Evolutionary conservation across 2,797 vertebrate species (phyloP).

Genomic region (Malurus leucopterus): DNA sequence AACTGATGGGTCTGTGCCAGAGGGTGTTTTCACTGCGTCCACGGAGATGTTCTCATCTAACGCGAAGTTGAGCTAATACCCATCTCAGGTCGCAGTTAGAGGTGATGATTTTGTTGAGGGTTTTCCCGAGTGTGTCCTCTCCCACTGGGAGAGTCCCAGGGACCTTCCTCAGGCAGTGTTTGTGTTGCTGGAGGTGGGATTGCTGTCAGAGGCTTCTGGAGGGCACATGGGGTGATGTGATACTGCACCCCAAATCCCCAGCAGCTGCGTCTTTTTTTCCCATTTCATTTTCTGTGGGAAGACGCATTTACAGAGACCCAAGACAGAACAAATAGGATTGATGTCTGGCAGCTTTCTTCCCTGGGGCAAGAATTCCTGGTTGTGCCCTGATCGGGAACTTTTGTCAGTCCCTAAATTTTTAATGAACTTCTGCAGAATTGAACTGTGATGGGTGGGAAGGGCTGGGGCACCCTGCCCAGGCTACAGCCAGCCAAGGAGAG

Average conservation of each 20-base stretch:
- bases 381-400: fast-evolving
- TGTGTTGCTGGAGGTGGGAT: neutral
- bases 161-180: neutral
- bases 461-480: neutral
- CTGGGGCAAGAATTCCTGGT: neutral
- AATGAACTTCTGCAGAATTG: neutral
- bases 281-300: neutral
- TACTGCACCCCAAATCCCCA: neutral
- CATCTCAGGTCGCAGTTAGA: neutral
- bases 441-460: neutral
- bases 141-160: neutral
- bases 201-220: neutral
- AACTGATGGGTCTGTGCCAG: neutral
- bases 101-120: neutral
- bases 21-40: neutral
- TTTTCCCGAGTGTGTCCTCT: neutral
- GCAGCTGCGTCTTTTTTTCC: neutral
- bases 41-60: neutral
- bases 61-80: neutral
- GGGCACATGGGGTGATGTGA: fast-evolving
- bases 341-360: neutral
- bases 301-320: neutral
- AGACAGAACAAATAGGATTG: neutral
- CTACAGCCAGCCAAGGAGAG: neutral
- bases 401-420: neutral